phyloP scores from a whole-genome alignment of 2,797 vertebrate genomes.

The Channallabes apus region DNA sequence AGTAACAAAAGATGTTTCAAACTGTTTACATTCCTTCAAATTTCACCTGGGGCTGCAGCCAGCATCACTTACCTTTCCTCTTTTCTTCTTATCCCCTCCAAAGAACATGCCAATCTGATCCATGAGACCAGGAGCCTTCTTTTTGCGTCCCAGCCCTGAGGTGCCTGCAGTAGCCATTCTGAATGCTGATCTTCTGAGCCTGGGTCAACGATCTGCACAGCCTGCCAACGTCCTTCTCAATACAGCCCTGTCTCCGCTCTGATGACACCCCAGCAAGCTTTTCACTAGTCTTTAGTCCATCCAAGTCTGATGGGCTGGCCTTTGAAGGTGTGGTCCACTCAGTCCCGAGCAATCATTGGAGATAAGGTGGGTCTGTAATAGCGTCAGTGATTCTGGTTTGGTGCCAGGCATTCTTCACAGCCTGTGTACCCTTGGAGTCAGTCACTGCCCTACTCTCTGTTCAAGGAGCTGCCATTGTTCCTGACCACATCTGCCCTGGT shows the following conservation, averaged over 20 bases:
- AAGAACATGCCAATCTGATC: slow-evolving; percentile 95
- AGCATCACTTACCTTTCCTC: slow-evolving; percentile 91
- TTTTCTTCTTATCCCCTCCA: slow-evolving; percentile 90
- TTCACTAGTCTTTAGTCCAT: slow-evolving; percentile 81
- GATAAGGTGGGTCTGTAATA: slow-evolving; percentile 80
- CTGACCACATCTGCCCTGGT: slow-evolving; percentile 82
- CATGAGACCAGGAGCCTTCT: slow-evolving; percentile 88
- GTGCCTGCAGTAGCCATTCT: slow-evolving; percentile 89
- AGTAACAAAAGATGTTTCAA: neutral
- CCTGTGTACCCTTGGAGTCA: slow-evolving; percentile 89
- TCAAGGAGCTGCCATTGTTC: slow-evolving; percentile 86
- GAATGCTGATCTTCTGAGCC: slow-evolving; percentile 54
- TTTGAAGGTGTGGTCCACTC: slow-evolving; percentile 91
- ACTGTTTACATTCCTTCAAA: neutral
- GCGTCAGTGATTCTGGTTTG: slow-evolving; percentile 82
- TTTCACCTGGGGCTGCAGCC: neutral
- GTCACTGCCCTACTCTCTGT: slow-evolving; percentile 88
- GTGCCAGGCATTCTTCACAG: slow-evolving; percentile 87
- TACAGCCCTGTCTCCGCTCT: slow-evolving; percentile 75
- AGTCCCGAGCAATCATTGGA: slow-evolving; percentile 86
- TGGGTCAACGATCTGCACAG: slow-evolving; percentile 54
- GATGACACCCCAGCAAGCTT: slow-evolving; percentile 73
- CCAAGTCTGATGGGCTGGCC: slow-evolving; percentile 82
- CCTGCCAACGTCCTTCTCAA: slow-evolving; percentile 73
- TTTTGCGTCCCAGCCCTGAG: slow-evolving; percentile 80